These are phyloP conservation scores for Alethe diademata DNA, from an alignment of 2,113 vertebrate species.

Conservation along the genomic window DNA sequence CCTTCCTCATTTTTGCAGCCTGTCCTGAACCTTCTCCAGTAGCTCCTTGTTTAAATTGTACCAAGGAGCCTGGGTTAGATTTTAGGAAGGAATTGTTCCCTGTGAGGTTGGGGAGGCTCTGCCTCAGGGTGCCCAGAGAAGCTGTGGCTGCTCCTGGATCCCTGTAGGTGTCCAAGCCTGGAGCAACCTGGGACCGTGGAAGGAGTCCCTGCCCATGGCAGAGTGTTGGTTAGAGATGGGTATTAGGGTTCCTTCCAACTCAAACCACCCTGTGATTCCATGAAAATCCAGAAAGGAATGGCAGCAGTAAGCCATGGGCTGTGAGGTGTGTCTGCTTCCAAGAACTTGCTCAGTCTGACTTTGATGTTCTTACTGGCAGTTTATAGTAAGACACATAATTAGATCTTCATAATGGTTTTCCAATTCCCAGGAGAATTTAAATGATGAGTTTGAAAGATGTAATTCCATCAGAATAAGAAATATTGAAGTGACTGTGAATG, in stretches of 20 bases:
- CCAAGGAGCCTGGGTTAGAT: neutral
- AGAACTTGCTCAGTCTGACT: neutral
- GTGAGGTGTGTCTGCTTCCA: neutral
- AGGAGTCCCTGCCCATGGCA: neutral
- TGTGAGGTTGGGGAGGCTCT: fast-evolving
- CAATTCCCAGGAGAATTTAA: neutral
- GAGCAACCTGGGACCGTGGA: fast-evolving
- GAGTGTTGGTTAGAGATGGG: neutral
- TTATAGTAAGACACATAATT: neutral
- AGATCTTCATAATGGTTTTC: neutral
- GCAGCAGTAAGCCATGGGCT: neutral
- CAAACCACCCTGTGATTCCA: neutral
- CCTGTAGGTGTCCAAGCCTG: neutral
- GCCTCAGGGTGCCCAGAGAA: neutral
- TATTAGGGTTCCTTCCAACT: neutral
- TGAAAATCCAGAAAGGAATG: neutral
- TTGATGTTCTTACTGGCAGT: neutral
- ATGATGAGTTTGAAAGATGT: neutral
- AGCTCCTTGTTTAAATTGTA: neutral
- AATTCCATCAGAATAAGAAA: neutral
- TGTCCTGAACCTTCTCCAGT: neutral
- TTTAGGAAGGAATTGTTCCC: neutral
- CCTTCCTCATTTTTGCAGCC: neutral
- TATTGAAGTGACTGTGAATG: neutral
- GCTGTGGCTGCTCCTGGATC: neutral